Percentiles rank a stretch among this genome's conserved stretches.
These are phyloP conservation scores for Tetramorium parvispinum DNA, from an alignment of 1,140 invertebrate species.

Conservation along the genomic window DNA sequence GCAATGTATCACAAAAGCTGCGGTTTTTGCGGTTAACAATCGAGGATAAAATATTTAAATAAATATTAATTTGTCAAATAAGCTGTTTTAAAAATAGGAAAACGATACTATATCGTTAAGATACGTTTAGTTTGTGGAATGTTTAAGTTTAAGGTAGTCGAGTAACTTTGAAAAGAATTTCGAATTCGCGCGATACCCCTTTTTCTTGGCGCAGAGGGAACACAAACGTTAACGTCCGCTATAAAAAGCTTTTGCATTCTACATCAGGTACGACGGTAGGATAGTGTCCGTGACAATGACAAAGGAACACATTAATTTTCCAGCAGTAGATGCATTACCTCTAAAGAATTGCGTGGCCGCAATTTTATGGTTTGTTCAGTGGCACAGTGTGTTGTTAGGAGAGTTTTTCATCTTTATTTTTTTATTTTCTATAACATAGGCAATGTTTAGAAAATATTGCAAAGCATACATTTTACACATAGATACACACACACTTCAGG, in stretches of 20 bases:
- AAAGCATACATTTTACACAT: not conserved
- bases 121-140: not conserved
- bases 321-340: constrained; percentile 46
- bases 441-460: constrained; percentile 11
- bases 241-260: constrained; percentile 45
- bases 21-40: not conserved
- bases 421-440: not conserved
- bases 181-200: not conserved
- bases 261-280: constrained; percentile 23
- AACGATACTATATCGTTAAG: not conserved
- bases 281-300: constrained; percentile 56
- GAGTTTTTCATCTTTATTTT: not conserved
- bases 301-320: constrained; percentile 54
- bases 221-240: constrained; percentile 23
- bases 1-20: not conserved
- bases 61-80: not conserved
- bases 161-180: not conserved
- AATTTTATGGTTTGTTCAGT: constrained; percentile 28
- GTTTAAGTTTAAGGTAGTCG: not conserved
- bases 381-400: not conserved
- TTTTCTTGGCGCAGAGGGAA: not conserved
- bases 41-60: not conserved
- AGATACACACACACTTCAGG: not conserved
- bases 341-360: constrained; percentile 48
- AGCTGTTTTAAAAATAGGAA: not conserved